Evolutionary conservation across 2,888 invertebrate species (phyloP).

Genomic region (Sinodicranocentrus sp.): DNA sequence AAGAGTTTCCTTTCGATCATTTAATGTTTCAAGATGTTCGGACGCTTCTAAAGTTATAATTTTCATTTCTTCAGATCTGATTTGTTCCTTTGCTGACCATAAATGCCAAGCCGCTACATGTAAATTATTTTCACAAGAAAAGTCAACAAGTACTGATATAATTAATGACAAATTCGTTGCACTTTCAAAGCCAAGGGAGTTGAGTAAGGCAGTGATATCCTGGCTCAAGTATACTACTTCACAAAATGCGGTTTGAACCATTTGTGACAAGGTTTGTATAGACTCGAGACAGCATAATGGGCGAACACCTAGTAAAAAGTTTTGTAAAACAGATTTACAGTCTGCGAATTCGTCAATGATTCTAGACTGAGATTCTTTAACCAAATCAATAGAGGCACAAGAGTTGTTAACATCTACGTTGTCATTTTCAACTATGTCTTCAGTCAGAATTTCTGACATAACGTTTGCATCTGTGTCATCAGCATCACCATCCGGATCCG

Average conservation of each 20-base stretch:
- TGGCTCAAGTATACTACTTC: constrained; percentile 68
- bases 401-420: constrained; percentile 18
- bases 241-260: constrained; percentile 69
- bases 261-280: constrained; percentile 69
- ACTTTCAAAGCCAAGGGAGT: constrained; percentile 67
- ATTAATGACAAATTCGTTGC: constrained; percentile 64
- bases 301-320: constrained; percentile 61
- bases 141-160: constrained; percentile 63
- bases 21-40: constrained; percentile 96
- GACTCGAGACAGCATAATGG: constrained; percentile 66
- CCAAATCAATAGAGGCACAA: constrained; percentile 22
- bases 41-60: constrained; percentile 95
- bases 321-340: constrained; percentile 64
- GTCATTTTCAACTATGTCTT: constrained; percentile 17
- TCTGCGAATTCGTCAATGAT: constrained; percentile 65
- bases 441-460: constrained; percentile 65
- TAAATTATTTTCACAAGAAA: constrained; percentile 59
- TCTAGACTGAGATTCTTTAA: constrained; percentile 45
- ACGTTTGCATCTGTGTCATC: constrained; percentile 68
- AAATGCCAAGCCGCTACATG: constrained; percentile 69
- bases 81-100: constrained; percentile 69
- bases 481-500: constrained; percentile 33
- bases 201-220: constrained; percentile 64
- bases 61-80: constrained; percentile 85
- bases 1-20: constrained; percentile 91